Percentiles rank a stretch among this genome's conserved stretches.
Conservation (phyloP, 1,140 invertebrate genomes). For the Papilio glaucus region DNA sequence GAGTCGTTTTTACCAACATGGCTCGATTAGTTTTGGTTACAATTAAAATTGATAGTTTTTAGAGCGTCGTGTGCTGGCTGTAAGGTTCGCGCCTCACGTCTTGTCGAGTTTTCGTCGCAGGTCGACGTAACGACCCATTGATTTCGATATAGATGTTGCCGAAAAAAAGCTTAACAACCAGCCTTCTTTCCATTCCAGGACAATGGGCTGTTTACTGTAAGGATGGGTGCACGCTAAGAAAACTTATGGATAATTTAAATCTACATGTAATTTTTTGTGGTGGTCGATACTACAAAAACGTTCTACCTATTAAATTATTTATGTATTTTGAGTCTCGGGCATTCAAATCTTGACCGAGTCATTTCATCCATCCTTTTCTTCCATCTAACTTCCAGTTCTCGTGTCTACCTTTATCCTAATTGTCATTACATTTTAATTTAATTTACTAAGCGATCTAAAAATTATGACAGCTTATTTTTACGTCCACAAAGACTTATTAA, state of each 20-base stretch:
- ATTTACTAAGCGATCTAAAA: no score
- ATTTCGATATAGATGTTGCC: slow-evolving; percentile 71
- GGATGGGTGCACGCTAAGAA: slow-evolving; percentile 38
- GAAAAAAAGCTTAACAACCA: slow-evolving; percentile 58
- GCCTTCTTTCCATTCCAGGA: slow-evolving; percentile 50
- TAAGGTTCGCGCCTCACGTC: slow-evolving; percentile 68
- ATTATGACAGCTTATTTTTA: no score
- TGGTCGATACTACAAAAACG: no score
- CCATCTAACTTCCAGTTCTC: no score
- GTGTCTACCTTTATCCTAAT: no score
- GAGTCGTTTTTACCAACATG: not conserved
- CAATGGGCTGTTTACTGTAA: slow-evolving; percentile 55
- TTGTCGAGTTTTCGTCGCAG: slow-evolving; percentile 2
- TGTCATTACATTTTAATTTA: no score
- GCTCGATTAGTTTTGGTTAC: not conserved
- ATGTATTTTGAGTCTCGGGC: no score
- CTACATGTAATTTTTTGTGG: slow-evolving; percentile 5
- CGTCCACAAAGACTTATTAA: no score
- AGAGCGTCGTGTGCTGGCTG: slow-evolving; percentile 32
- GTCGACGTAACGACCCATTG: slow-evolving; percentile 68
- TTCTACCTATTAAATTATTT: no score
- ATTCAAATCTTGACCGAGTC: no score
- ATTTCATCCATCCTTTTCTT: no score
- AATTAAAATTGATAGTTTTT: slow-evolving; percentile 30
- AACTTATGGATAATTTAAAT: not conserved